Evolutionary conservation across 2,888 invertebrate genomes (phyloP), one percentile per base, ranked within the genome.

Genomic region (Barypeithes pellucidus): DNA sequence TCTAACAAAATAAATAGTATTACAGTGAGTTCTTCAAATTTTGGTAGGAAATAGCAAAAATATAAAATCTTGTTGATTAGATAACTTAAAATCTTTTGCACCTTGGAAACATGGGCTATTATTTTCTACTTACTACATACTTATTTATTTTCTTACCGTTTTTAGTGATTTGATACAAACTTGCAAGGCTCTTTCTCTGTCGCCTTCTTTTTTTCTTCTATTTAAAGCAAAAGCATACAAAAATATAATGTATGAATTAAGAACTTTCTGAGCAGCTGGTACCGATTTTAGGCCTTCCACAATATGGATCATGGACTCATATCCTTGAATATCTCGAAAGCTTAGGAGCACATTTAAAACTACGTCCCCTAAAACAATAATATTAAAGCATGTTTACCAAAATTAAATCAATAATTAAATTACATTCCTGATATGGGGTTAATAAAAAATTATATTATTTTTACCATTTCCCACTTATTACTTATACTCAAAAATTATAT

Each of bases 181-280:
- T 82, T 92, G 90, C 36, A 99, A 87, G 0, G 99, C 99, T 82
- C 94, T 95, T 82, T 98, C 97, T 65, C 99, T 89, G 85, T 99
- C 99, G 0, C 98, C 98, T 81, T 94, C 92, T 80, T 93, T 93
- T 84, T 98, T 98, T 75, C 99, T 91, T 78, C 98, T 90, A 87
- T 99, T 99, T 77, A 99, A 89, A 29, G 99, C 99, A 86, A 99
- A 99, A 1, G 98, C 98, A 86, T 98, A 98, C 80, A 97, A 89
- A 85, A 95, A 96, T 85, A 94, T 91, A 82, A 99, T 97, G 77
- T 95, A 94, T 74, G 96, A 96, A 82, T 95, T 94, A 33, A 95
- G 91, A 84, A 95, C 95, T 84, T 95, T 95, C 83, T 93, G 93
- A 76, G 95, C 92, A 80, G 94, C 95, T 78, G 97, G 96, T 76